Conservation (phyloP, 2,113 vertebrate species). For the Myotis davidii region DNA sequence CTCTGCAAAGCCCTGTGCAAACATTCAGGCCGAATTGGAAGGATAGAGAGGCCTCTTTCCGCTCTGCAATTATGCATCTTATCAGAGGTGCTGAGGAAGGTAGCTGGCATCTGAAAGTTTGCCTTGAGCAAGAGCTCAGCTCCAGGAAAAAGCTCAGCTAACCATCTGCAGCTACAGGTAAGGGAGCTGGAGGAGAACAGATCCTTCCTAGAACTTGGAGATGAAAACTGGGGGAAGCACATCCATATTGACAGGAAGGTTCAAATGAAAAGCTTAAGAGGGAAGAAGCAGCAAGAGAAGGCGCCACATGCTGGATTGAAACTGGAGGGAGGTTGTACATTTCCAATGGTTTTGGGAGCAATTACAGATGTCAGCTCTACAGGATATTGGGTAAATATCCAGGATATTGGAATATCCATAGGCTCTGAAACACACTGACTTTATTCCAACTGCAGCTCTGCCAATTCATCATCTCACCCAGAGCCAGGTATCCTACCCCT, state of each 20-base stretch:
- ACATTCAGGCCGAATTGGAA: neutral
- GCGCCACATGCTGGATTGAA: accelerated
- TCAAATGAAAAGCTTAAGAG: neutral
- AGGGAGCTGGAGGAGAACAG: neutral
- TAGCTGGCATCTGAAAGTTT: neutral
- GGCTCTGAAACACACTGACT: neutral
- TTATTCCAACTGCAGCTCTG: neutral
- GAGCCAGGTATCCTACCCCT: neutral
- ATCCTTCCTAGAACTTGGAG: neutral
- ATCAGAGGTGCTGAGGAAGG: neutral
- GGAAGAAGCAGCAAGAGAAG: too few relatives aligned
- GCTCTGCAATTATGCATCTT: neutral
- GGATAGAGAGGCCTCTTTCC: neutral
- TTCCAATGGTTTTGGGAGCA: neutral
- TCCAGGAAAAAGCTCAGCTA: neutral
- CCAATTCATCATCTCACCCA: neutral
- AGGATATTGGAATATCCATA: neutral
- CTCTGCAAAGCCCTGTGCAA: neutral
- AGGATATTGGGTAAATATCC: neutral
- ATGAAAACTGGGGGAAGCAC: neutral
- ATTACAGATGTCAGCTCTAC: neutral
- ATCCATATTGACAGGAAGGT: neutral
- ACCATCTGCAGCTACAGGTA: neutral
- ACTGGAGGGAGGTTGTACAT: neutral
- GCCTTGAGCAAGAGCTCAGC: neutral